Evolutionary conservation across 2,888 invertebrate genomes (phyloP).

Genomic region (Allophyes oxyacanthae): DNA sequence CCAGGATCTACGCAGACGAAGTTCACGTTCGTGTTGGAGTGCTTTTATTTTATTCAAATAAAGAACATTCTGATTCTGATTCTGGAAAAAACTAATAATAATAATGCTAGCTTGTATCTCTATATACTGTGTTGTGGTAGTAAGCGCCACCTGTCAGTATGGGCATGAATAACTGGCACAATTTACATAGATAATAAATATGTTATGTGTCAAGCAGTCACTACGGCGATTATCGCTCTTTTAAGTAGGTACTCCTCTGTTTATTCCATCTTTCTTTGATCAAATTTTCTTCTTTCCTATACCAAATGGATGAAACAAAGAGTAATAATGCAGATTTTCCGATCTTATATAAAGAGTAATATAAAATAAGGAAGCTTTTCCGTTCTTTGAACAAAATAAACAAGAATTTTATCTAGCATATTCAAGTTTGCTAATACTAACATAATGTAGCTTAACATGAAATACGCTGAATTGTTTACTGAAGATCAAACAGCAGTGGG

Average conservation of each 20-base stretch:
- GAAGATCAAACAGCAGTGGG: slow-evolving; percentile 42
- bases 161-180: slow-evolving; percentile 27
- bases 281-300: not conserved
- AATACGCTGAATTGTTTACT: slow-evolving; percentile 35
- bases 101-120: too few relatives aligned
- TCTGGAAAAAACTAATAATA: too few relatives aligned
- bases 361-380: not conserved
- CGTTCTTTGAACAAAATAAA: not conserved
- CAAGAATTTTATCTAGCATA: not conserved
- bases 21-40: too few relatives aligned
- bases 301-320: not conserved
- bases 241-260: slow-evolving; percentile 7
- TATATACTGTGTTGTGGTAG: not conserved
- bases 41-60: too few relatives aligned
- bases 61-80: too few relatives aligned
- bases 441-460: slow-evolving; percentile 15
- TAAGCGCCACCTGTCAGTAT: slow-evolving; percentile 26
- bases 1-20: too few relatives aligned
- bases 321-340: slow-evolving; percentile 5
- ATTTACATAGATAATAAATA: slow-evolving; percentile 24
- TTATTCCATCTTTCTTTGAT: not conserved
- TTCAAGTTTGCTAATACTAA: slow-evolving; percentile 18
- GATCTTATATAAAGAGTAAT: slow-evolving; percentile 4
- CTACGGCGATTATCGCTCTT: slow-evolving; percentile 28
- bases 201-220: slow-evolving; percentile 30